Evolutionary conservation across 2,888 invertebrate species (phyloP), one percentile per base, ranked within the genome.

Genomic region (Diaperis boleti): DNA sequence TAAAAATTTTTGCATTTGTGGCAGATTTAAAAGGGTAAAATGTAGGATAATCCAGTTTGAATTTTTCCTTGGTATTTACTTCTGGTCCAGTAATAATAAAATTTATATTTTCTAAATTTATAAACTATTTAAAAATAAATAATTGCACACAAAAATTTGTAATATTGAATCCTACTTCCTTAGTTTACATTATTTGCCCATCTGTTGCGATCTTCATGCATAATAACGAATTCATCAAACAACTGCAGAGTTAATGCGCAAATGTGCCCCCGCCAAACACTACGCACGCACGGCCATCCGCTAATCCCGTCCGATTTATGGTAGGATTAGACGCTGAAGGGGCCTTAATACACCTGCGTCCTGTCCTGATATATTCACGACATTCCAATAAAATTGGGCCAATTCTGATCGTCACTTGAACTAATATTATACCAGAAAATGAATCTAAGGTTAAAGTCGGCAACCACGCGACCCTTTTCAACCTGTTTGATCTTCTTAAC

Each of bases 401-500:
- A 54, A 54, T 54, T 54, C 41, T 29, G 11, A 20, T 18, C 37
- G 54, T 39, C 54, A 49, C 49, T 37, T 37, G 45, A 29, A 29
- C 29, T 45, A 45, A 29, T 49, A 47, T 41, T 54, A 54, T 54
- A 31, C 41, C 42, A 41, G 41, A 31, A 55, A 42, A 55, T 55
- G 42, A 55, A 55, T 42, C 42, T 42, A 42, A 54, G 42, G 42
- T 42, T 55, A 57, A 54, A 54, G 39, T 41, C 41, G 39, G 39
- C 11, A 54, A 47, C 57, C 57, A 15, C 42, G 42, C 42, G 49
- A 59, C 59, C 59, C 59, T 59, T 49, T 31, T 59, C 59, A 59
- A 59, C 59, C 49, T 59, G 59, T 59, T 59, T 59, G 59, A 59
- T 59, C 59, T 59, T 59, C 49, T 59, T 42, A 59, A 59, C 59